phyloP scores from a whole-genome alignment of 2,797 vertebrate genomes.

The Lindbergichthys nudifrons region DNA sequence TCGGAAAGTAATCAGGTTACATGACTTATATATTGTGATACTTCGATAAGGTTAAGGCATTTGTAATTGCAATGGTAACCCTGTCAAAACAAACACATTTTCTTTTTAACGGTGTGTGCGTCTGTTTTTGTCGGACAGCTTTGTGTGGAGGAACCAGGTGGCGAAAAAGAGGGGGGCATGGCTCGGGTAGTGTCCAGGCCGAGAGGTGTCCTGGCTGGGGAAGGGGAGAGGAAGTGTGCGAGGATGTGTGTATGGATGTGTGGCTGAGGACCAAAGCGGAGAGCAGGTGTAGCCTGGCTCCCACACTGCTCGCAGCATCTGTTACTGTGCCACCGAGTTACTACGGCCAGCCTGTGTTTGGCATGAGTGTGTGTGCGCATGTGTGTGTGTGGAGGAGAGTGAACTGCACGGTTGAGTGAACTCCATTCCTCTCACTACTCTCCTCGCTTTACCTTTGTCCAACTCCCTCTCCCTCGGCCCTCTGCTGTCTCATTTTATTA shows the following conservation, averaged over 20 bases:
- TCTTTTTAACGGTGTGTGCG: not conserved
- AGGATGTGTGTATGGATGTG: slow-evolving; percentile 28
- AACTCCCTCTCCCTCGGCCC: slow-evolving; percentile 28
- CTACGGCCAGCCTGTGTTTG: slow-evolving; percentile 60
- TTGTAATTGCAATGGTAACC: too few relatives aligned
- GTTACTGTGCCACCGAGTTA: slow-evolving; percentile 66
- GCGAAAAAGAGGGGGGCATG: slow-evolving; percentile 26
- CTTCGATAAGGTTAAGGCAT: too few relatives aligned
- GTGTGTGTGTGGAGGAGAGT: slow-evolving; percentile 27
- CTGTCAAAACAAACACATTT: too few relatives aligned
- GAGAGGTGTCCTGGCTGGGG: slow-evolving; percentile 42
- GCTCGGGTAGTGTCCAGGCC: slow-evolving; percentile 21
- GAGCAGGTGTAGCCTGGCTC: slow-evolving; percentile 70
- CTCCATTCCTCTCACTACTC: slow-evolving; percentile 39
- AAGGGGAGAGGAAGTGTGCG: not conserved
- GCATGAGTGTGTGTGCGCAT: slow-evolving; percentile 29
- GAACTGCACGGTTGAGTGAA: slow-evolving; percentile 57
- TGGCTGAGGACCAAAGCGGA: slow-evolving; percentile 30
- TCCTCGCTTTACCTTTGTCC: slow-evolving; percentile 16
- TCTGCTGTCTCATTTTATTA: slow-evolving; percentile 49
- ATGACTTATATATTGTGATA: too few relatives aligned
- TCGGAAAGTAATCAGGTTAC: too few relatives aligned
- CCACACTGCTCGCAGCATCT: slow-evolving; percentile 73
- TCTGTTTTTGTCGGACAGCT: not conserved
- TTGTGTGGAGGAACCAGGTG: slow-evolving; percentile 44